Base-by-base conservation (phyloP, 2,888 invertebrate species). In the Falcaria lacertinaria region DNA sequence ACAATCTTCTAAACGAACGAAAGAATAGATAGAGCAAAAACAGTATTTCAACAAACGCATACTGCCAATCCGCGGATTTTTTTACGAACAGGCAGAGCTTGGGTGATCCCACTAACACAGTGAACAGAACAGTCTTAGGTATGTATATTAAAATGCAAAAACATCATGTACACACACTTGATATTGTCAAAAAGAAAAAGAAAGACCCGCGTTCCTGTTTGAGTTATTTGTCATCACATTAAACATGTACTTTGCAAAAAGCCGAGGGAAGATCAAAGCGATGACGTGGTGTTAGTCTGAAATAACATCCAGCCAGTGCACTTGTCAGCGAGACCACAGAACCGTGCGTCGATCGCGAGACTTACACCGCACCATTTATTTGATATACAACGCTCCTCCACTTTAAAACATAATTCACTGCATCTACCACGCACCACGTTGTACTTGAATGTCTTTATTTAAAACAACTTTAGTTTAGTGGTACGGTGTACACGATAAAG, bases 141-240 rank as follows among this genome's bases (percentile, higher is more conserved):
- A 28, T 28, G 11, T 79, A 19, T 19, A 6, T 78, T 74, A 71
- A 80, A 82, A 77, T 64, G 66, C 64, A 67, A 69, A 73, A 80
- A 75, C 70, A 75, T 68, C 64, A 64, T 72, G 69, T 67, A 72
- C 58, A 63, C 52, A 40, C 52, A 56, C 59, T 60, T 65, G 70
- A 74, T 70, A 70, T 73, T 73, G 74, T 69, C 63, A 75, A 86
- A 82, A 85, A 85, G n/a, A n/a, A n/a, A n/a, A n/a, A n/a, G n/a
- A 80, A 74, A 77, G 61, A 68, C 60, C 58, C 58, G 69, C 76
- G 67, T 74, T 76, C 69, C 77, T 74, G 78, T 76, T 82, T 81
- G 81, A 85, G 80, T 84, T 87, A 86, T 88, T 86, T 87, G 88
- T 88, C 88, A 80, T 85, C 86, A 72, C 85, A 85, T 86, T 82